These are phyloP conservation scores for Sorex maritimensis DNA, from an alignment of 2,797 vertebrate species.

Conservation along the genomic window DNA sequence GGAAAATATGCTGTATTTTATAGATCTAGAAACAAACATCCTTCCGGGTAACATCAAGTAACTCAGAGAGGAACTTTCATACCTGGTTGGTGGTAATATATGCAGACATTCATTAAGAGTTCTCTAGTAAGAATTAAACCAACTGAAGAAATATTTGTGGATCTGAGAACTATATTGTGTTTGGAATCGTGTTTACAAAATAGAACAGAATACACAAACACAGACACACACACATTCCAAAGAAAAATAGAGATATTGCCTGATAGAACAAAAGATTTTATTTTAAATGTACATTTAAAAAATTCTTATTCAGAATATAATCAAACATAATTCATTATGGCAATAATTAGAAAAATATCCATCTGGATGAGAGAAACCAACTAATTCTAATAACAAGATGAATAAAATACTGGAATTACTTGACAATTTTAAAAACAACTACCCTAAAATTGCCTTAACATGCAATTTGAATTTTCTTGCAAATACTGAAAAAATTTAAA, in stretches of 20 bases:
- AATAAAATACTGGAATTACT: neutral
- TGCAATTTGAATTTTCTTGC: neutral
- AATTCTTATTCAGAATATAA: neutral
- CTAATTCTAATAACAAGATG: neutral
- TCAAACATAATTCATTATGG: neutral
- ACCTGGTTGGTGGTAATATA: neutral
- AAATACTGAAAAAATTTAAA: neutral
- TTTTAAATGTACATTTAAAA: constrained; percentile 33
- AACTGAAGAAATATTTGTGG: constrained; percentile 1
- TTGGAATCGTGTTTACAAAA: constrained; percentile 44
- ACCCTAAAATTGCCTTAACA: neutral
- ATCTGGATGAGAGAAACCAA: neutral
- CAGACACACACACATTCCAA: neutral
- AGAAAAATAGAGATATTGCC: neutral
- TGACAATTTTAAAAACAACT: neutral
- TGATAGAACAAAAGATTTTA: constrained; percentile 51
- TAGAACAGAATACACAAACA: constrained; percentile 21
- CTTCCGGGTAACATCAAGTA: neutral
- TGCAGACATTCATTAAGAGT: neutral
- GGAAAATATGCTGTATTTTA: neutral
- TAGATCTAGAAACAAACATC: neutral
- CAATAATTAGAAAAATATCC: neutral
- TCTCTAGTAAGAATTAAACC: neutral
- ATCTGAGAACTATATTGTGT: constrained; percentile 8
- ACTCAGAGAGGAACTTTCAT: neutral